Evolutionary conservation across 2,888 invertebrate species (phyloP).

Genomic region (Arctia plantaginis): DNA sequence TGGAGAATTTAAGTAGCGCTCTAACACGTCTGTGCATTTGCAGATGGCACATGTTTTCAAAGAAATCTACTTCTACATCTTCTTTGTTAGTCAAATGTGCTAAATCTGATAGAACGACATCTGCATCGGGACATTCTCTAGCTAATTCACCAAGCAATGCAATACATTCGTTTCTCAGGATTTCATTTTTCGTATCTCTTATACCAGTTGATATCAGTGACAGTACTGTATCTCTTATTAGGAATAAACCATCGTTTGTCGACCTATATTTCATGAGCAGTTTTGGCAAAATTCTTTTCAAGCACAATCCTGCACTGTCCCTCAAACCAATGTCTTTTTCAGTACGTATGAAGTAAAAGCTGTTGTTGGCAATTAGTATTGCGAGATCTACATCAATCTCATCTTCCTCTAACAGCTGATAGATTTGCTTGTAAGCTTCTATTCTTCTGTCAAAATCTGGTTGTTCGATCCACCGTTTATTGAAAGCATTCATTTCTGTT

Average conservation of each 20-base stretch:
- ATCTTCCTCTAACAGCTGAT: slow-evolving; percentile 79
- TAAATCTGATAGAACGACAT: slow-evolving; percentile 91
- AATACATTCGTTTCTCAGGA: slow-evolving; percentile 92
- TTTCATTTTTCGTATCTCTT: slow-evolving; percentile 89
- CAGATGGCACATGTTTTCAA: slow-evolving; percentile 95
- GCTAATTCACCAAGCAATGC: slow-evolving; percentile 91
- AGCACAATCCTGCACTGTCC: slow-evolving; percentile 91
- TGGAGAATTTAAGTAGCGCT: slow-evolving; percentile 92
- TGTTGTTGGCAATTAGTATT: slow-evolving; percentile 92
- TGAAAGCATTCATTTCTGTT: slow-evolving; percentile 93
- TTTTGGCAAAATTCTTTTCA: slow-evolving; percentile 89
- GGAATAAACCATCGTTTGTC: slow-evolving; percentile 87
- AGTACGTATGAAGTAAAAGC: slow-evolving; percentile 91
- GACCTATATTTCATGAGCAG: slow-evolving; percentile 86
- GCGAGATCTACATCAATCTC: slow-evolving; percentile 89
- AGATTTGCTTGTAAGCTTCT: slow-evolving; percentile 91
- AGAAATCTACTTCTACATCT: slow-evolving; percentile 97
- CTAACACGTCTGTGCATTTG: slow-evolving; percentile 94
- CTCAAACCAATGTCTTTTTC: slow-evolving; percentile 94
- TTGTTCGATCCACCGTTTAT: slow-evolving; percentile 96
- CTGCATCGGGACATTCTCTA: slow-evolving; percentile 89
- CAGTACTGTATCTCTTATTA: slow-evolving; percentile 91
- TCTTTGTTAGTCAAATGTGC: slow-evolving; percentile 88
- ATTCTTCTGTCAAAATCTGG: slow-evolving; percentile 95
- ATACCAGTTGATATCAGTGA: slow-evolving; percentile 91